Evolutionary conservation across 1,140 invertebrate species (phyloP).

Genomic region (Scylla paramamosain): DNA sequence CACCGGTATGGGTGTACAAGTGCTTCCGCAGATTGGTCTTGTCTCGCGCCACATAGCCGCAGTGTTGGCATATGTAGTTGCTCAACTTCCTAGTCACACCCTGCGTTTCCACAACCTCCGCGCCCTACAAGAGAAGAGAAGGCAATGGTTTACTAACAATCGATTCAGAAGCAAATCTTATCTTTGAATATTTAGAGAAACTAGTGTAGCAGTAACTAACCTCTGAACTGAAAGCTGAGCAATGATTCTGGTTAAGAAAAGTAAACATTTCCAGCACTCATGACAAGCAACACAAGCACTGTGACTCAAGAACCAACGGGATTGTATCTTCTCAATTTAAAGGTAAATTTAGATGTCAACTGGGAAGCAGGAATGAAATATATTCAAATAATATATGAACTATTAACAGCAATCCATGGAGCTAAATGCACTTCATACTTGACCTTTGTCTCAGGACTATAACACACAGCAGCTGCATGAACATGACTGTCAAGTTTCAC

Average conservation of each 20-base stretch:
- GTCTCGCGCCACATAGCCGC: constrained; percentile 74
- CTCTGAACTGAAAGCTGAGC: not conserved
- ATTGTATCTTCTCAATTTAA: not conserved
- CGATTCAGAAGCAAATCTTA: constrained; percentile 36
- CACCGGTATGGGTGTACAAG: constrained; percentile 70
- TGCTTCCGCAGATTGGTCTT: constrained; percentile 75
- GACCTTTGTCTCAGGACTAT: no score
- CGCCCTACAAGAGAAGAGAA: constrained; percentile 70
- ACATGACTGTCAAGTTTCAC: no score
- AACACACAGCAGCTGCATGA: no score
- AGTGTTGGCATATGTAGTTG: constrained; percentile 72
- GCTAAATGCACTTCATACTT: no score
- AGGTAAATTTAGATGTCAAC: no score
- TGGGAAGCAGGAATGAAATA: no score
- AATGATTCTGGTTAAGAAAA: not conserved
- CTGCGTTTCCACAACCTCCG: constrained; percentile 72
- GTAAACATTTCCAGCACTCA: not conserved
- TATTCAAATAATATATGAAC: no score
- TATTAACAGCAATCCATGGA: no score
- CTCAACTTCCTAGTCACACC: constrained; percentile 73
- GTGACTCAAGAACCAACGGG: not conserved
- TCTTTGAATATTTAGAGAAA: not conserved
- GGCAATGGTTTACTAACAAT: constrained; percentile 63
- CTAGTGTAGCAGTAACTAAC: not conserved
- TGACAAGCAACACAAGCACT: not conserved